phyloP scores from a whole-genome alignment of 2,797 vertebrate species.

The Paramormyrops hopkinsi region DNA sequence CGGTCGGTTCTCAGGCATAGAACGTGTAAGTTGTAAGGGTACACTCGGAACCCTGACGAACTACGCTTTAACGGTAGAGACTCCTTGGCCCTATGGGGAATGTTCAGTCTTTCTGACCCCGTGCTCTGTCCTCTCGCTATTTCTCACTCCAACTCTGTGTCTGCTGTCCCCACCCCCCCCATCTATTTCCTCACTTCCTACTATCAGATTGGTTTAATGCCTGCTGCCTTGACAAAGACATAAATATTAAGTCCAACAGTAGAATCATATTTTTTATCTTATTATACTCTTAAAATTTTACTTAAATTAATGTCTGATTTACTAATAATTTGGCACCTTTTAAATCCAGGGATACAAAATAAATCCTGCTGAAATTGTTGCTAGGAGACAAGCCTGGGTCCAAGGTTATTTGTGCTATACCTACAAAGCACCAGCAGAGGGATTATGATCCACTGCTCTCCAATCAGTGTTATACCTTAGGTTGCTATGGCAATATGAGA shows the following conservation, averaged over 20 bases:
- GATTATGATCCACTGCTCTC: neutral
- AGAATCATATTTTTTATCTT: neutral
- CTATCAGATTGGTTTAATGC: constrained; percentile 1
- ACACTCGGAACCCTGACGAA: neutral
- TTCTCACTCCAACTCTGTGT: neutral
- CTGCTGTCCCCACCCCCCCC: neutral
- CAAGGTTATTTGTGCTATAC: constrained; percentile 7
- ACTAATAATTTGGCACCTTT: neutral
- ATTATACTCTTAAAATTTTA: neutral
- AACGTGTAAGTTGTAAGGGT: neutral
- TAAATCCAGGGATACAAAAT: neutral
- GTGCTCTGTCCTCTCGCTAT: neutral
- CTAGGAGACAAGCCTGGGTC: neutral
- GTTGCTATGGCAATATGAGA: neutral
- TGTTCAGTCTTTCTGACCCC: neutral
- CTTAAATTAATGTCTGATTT: neutral
- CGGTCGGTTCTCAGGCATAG: neutral
- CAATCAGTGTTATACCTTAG: neutral
- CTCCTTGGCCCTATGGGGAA: neutral
- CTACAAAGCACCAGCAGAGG: neutral
- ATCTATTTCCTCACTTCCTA: neutral
- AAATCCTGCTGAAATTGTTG: neutral
- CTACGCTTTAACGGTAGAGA: neutral
- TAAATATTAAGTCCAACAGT: neutral
- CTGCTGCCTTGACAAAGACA: neutral